Percentiles rank a stretch among this genome's conserved stretches.
phyloP scores from a whole-genome alignment of 2,113 vertebrate genomes.

The Equus quagga region DNA sequence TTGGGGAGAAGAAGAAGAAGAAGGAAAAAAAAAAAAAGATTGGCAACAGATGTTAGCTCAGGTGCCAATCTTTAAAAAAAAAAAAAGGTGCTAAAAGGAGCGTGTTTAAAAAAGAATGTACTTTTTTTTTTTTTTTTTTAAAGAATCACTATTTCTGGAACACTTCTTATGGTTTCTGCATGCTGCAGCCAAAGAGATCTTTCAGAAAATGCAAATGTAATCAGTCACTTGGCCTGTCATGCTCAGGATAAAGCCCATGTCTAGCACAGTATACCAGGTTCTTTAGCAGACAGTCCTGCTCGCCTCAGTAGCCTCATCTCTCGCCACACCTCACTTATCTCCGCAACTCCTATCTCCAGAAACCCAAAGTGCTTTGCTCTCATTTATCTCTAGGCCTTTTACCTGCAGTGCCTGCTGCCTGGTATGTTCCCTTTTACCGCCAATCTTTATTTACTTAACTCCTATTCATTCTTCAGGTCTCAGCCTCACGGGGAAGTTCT shows the following conservation, averaged over 20 bases:
- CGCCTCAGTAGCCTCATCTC: background rate
- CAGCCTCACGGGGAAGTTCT: background rate
- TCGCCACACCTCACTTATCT: background rate
- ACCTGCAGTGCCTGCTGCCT: background rate
- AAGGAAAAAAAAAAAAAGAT: no score
- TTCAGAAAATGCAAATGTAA: background rate
- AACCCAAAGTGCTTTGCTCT: background rate
- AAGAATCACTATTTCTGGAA: background rate
- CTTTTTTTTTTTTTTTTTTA: no score
- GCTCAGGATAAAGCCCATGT: background rate
- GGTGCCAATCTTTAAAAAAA: no score
- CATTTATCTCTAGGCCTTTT: background rate
- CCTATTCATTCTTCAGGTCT: background rate
- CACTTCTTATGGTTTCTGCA: conserved; percentile 2
- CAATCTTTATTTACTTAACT: background rate
- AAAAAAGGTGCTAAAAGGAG: no score
- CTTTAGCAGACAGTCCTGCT: background rate
- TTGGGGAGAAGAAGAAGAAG: no score
- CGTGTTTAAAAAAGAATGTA: no score
- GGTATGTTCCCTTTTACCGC: background rate
- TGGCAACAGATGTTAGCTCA: no score
- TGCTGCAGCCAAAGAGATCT: background rate
- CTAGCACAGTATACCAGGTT: background rate
- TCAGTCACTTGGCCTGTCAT: background rate
- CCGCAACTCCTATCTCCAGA: background rate